These are phyloP conservation scores for Nymphalis c-album DNA, from an alignment of 2,888 invertebrate species.

Conservation along the genomic window DNA sequence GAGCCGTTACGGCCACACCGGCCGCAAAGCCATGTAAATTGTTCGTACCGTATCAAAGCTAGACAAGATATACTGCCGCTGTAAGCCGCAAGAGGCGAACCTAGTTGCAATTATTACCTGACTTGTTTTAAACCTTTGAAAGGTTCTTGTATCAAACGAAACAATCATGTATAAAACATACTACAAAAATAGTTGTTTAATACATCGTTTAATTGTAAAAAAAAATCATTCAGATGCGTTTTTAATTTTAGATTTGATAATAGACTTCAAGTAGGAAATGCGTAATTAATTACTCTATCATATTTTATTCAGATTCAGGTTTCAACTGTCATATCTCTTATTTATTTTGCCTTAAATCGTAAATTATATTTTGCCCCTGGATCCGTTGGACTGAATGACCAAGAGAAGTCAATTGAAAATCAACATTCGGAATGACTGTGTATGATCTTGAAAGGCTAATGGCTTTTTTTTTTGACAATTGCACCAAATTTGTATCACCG, in stretches of 20 bases:
- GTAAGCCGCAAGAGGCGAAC: slow-evolving; percentile 25
- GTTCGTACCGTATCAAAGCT: slow-evolving; percentile 20
- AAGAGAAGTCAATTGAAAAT: too few species aligned
- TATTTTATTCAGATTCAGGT: too few species aligned
- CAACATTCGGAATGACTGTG: too few species aligned
- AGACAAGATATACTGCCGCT: slow-evolving; percentile 20
- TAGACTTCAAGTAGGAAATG: too few species aligned
- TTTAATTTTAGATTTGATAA: neutral
- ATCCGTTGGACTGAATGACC: too few species aligned
- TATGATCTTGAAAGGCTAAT: too few species aligned
- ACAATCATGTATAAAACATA: slow-evolving; percentile 22
- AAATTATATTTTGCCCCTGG: too few species aligned
- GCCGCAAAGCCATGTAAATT: slow-evolving; percentile 27
- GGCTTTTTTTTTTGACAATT: too few species aligned
- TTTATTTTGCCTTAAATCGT: too few species aligned
- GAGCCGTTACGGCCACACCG: slow-evolving; percentile 17
- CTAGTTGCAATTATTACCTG: slow-evolving; percentile 29
- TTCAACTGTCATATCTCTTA: too few species aligned
- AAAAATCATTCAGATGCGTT: neutral
- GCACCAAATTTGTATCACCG: too few species aligned
- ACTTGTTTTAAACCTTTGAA: slow-evolving; percentile 29
- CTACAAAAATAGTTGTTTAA: slow-evolving; percentile 10
- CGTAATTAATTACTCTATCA: too few species aligned
- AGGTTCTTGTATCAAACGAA: slow-evolving; percentile 20
- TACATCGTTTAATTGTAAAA: neutral